Conservation (phyloP, 1,140 invertebrate species). For the Drosophila sturtevanti region DNA sequence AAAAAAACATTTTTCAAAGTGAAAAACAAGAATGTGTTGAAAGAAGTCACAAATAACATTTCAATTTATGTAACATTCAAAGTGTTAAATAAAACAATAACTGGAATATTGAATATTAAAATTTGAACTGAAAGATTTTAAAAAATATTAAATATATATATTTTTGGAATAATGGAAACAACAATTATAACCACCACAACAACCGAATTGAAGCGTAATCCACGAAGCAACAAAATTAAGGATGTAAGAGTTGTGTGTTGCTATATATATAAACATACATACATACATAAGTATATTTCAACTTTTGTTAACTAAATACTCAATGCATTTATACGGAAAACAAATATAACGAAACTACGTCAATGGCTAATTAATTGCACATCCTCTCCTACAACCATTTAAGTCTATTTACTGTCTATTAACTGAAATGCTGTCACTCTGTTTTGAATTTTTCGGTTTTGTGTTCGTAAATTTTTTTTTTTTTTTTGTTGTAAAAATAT, state of each 20-base stretch:
- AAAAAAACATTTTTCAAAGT: conserved; percentile 15
- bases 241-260: conserved; percentile 49
- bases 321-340: not conserved
- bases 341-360: conserved; percentile 49
- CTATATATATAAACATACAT: no score
- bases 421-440: conserved; percentile 22
- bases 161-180: conserved; percentile 58
- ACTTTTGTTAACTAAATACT: not conserved
- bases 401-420: conserved; percentile 53
- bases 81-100: not conserved
- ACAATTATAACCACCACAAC: conserved; percentile 66
- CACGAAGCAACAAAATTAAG: conserved; percentile 54
- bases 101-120: not conserved
- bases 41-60: not conserved
- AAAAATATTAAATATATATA: conserved; percentile 12
- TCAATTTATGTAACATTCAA: not conserved
- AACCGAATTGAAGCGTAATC: conserved; percentile 47
- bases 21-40: not conserved
- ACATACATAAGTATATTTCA: not conserved
- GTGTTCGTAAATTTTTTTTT: not conserved
- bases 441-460: not conserved
- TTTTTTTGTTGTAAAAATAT: conserved; percentile 32
- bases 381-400: conserved; percentile 50
- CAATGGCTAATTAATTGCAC: conserved; percentile 57
- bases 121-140: not conserved